Evolutionary conservation across 2,797 vertebrate genomes (phyloP), one percentile per base, ranked within the genome.

Genomic region (Rhinoraja longicauda): DNA sequence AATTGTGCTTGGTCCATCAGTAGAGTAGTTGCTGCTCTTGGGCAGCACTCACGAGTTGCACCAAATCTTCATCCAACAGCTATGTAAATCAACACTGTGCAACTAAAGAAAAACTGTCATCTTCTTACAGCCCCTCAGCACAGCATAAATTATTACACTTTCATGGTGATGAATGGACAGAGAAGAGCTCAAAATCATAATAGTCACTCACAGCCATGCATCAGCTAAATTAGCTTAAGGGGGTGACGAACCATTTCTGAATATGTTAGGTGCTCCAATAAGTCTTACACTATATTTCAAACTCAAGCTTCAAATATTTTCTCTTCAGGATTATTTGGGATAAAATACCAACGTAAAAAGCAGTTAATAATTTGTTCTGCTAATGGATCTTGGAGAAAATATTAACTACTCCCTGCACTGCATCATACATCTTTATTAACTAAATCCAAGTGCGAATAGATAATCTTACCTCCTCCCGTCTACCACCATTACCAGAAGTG

Each of bases 391-490:
- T 36, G 81, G 77, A 70, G 45, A 53, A 53, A 45, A 77, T 32
- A 84, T 32, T 81, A 76, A 93, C 1, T 93, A 84, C 13, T 19
- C 15, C 13, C 36, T 2, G 62, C 62, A 36, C 19, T 88, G 62
- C n/a, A 67, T 0, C n/a, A 88, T 36, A 19, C 59, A 67, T 21
- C n/a, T 8, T 36, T 36, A 29, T 62, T 15, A 88, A 73, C 6
- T 70, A 93, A 93, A 92, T 73, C 17, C 19, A 8, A 19, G n/a
- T 67, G 32, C 36, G 17, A 76, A 24, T 32, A 19, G 15, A 57
- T 39, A 77, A 67, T 21, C 97, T 93, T 94, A 99, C 99, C 98
- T 99, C 99, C 97, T 99, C 99, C 94, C 98, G 98, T 98, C 98
- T 98, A 96, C 99, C 99, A 96, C 98, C 97, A 95, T 96, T 97